Evolutionary conservation across 2,888 invertebrate species (phyloP), one percentile per base, ranked within the genome.

Genomic region (Pristionchus japonicus): DNA sequence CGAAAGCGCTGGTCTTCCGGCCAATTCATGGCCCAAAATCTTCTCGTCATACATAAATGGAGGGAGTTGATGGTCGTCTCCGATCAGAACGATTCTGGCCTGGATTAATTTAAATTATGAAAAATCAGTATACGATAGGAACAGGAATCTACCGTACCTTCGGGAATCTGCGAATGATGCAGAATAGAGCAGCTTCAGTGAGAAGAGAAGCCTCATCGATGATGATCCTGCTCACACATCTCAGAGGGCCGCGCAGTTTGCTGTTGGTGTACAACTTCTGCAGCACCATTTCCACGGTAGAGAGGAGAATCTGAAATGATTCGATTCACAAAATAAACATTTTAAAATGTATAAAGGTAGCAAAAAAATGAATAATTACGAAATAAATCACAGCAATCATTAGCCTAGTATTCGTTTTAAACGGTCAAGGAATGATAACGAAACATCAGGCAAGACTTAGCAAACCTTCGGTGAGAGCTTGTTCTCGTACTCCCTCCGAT

Each of bases 11-110:
- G 80, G 20, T n/a, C 49, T 43, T 37, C 80, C 80, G 0, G 80
- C 80, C 49, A 80, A 80, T 49, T 80, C 80, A 23, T 80, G 80
- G 17, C 80, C 80, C 27, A 49, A 17, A 49, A 80, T 43, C 3
- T 40, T 31, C 40, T 77, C 77, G 17, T 77, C 77, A 37, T 83
- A 83, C 82, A 83, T 83, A 37, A 83, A 83, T 11, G 82, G 82
- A 37, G 82, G 82, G 0, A 83, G 37, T 83, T 83, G 82, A 1
- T 52, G 23, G 3, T 83, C 52, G 37, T 83, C 82, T 52, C 77
- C 82, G 20, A 83, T 83, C 82, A 83, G 82, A 34, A 83, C 49
- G 9, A 83, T 52, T 52, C 52, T 49, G 3, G 82, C 82, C 82
- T 83, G 77, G 27, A 47, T 40, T 49, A 43, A 43, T 43, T 43